These are phyloP conservation scores for Speoplatyrhinus poulsoni DNA, from an alignment of 2,113 vertebrate genomes.

Conservation along the genomic window DNA sequence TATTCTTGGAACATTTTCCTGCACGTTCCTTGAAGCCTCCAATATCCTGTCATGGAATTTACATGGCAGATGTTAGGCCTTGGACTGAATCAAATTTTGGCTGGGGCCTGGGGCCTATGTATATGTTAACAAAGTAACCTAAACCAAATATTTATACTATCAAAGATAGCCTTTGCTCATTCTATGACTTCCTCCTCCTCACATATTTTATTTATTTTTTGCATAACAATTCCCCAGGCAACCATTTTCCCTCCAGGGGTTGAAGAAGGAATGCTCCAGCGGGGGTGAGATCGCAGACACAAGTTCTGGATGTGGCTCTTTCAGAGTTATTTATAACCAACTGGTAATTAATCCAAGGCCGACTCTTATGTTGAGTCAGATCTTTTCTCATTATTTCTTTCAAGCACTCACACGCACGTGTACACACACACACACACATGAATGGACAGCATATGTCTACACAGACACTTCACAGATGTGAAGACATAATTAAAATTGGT, in stretches of 20 bases:
- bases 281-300: slow-evolving; percentile 63
- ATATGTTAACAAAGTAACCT: slow-evolving; percentile 24
- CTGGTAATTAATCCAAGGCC: slow-evolving; percentile 73
- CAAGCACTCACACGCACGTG: background rate
- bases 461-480: slow-evolving; percentile 1
- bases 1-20: slow-evolving; percentile 28
- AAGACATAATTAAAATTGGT: slow-evolving; percentile 7
- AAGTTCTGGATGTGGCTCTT: slow-evolving; percentile 51
- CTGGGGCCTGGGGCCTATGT: slow-evolving; percentile 29
- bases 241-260: slow-evolving; percentile 34
- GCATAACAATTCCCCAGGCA: background rate
- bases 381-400: slow-evolving; percentile 38
- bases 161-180: slow-evolving; percentile 12
- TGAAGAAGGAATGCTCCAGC: slow-evolving; percentile 54
- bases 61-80: slow-evolving; percentile 20
- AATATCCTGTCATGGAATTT: slow-evolving; percentile 32
- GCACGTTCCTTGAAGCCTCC: slow-evolving; percentile 48
- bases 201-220: slow-evolving; percentile 7
- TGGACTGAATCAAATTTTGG: slow-evolving; percentile 3
- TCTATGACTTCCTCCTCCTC: background rate
- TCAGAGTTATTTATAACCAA: slow-evolving; percentile 69
- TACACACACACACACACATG: background rate
- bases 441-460: background rate
- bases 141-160: slow-evolving; percentile 42
- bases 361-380: slow-evolving; percentile 55